Evolutionary conservation across 2,888 invertebrate species (phyloP), one percentile per base, ranked within the genome.

Genomic region (Phaonia tiefii): DNA sequence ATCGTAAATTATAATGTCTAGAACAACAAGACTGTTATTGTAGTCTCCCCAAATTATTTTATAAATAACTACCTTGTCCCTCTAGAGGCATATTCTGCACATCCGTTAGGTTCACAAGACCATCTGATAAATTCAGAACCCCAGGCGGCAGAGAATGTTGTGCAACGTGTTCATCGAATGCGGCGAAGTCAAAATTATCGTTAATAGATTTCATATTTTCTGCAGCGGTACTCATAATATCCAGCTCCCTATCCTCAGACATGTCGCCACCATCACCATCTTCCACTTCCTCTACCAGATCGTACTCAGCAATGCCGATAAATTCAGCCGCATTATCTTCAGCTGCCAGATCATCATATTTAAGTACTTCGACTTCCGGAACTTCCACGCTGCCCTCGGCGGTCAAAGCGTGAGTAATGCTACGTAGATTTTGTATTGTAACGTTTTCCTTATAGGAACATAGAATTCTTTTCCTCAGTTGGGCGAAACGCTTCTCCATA

Each of bases 1-100:
- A 70, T 83, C 75, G 71, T 84, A 84, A 20, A 83, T 78, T 25
- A 78, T 82, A 17, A 78, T 78, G 44, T 82, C 83, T 83, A 31
- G 46, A 74, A 70, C n/a, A 26, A 73, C 17, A 20, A 5, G 1
- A 37, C 26, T 5, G 8, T 69, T 37, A 26, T n/a, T n/a, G 42
- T 8, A 3, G 5, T 26, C 39, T 25, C 26, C 2, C 49, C 10
- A 46, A 22, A 25, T n/a, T n/a, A 20, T 31, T 5, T 31, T 1
- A 13, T 37, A 42, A 31, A 56, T 17, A 63, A 15, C 13, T 75
- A 83, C 84, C 84, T 65, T 81, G 82, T 0, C 49, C 39, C 10
- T 76, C 73, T 1, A 83, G 63, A 1, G 79, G 42, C 15, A 83
- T 65, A 54, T 76, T 71, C 4, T 26, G 72, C 2, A 83, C 77